phyloP scores from a whole-genome alignment of 2,113 vertebrate genomes.

The Ceyx cyanopectus region DNA sequence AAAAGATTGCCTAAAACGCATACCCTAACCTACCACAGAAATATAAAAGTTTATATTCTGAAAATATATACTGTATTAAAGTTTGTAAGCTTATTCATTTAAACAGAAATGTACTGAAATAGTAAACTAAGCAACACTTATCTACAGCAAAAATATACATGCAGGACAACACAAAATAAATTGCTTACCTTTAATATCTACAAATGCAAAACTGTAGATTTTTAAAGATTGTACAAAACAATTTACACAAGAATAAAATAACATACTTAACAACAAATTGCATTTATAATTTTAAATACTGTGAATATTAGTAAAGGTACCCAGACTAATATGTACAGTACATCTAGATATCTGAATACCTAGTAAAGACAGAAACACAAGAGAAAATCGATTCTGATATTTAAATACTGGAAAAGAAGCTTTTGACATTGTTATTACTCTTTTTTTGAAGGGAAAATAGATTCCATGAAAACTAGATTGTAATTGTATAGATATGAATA shows the following conservation, averaged over 20 bases:
- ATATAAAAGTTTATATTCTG: slow-evolving; percentile 91
- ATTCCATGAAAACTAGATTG: slow-evolving; percentile 71
- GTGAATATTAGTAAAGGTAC: slow-evolving; percentile 85
- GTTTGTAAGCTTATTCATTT: slow-evolving; percentile 82
- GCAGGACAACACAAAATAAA: slow-evolving; percentile 83
- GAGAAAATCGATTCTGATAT: slow-evolving; percentile 62
- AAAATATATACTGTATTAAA: slow-evolving; percentile 89
- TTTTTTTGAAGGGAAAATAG: slow-evolving; percentile 67
- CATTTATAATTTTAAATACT: slow-evolving; percentile 85
- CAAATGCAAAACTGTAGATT: slow-evolving; percentile 83
- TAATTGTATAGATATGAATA: slow-evolving; percentile 71
- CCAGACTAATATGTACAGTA: slow-evolving; percentile 82
- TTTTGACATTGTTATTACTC: slow-evolving; percentile 53
- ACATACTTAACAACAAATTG: slow-evolving; percentile 83
- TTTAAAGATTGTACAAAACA: slow-evolving; percentile 84
- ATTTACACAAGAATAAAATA: slow-evolving; percentile 86
- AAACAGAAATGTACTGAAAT: slow-evolving; percentile 80
- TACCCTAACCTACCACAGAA: slow-evolving; percentile 88
- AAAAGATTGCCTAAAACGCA: slow-evolving; percentile 87
- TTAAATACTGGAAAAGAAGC: slow-evolving; percentile 73
- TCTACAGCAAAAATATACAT: slow-evolving; percentile 92
- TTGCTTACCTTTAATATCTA: slow-evolving; percentile 82
- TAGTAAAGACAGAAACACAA: slow-evolving; percentile 68
- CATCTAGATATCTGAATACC: slow-evolving; percentile 74
- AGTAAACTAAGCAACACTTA: slow-evolving; percentile 84